phyloP scores from a whole-genome alignment of 1,140 invertebrate species.

The Yoshiicerus persimilis region DNA sequence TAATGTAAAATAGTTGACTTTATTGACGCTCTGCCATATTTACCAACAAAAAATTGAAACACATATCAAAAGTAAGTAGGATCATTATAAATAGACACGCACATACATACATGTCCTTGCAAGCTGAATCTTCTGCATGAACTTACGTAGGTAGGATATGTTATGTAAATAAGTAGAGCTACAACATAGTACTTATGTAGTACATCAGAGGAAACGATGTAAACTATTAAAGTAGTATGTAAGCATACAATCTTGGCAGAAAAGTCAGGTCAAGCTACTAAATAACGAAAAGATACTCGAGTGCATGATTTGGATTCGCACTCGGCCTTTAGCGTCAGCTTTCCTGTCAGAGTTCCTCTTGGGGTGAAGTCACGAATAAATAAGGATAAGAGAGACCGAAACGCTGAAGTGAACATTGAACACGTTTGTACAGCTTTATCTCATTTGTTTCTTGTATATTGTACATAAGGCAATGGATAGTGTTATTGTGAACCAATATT shows the following conservation, averaged over 20 bases:
- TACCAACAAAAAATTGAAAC: background rate
- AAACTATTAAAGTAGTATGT: background rate
- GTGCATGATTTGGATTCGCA: constrained; percentile 10
- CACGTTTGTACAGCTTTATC: background rate
- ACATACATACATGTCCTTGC: background rate
- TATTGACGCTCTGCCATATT: background rate
- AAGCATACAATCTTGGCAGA: background rate
- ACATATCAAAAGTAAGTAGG: background rate
- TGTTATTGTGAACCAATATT: background rate
- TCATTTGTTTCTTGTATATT: background rate
- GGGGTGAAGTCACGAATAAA: constrained; percentile 16
- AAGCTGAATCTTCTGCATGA: too few species aligned
- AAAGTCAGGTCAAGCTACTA: background rate
- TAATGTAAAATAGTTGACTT: background rate
- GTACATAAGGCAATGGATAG: background rate
- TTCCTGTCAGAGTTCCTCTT: constrained; percentile 1
- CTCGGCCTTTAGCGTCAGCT: background rate
- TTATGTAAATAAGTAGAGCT: background rate
- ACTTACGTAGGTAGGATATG: background rate
- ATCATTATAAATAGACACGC: background rate
- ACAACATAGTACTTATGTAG: background rate
- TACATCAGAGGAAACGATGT: background rate
- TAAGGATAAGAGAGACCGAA: background rate
- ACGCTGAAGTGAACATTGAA: background rate
- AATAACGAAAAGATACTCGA: background rate